Base-by-base conservation (phyloP, 2,888 invertebrate species). In the Leptopilina myrica region DNA sequence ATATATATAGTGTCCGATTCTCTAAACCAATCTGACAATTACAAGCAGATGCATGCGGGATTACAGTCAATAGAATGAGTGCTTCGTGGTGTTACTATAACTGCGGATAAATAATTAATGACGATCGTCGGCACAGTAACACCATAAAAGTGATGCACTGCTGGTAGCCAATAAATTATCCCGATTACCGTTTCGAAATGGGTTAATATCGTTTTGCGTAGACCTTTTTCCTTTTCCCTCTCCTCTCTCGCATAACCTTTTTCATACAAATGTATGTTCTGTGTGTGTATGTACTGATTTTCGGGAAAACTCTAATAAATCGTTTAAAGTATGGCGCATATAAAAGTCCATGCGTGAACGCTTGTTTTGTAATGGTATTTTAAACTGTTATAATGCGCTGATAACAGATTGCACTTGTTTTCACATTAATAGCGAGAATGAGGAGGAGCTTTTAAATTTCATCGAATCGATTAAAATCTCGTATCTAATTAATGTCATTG, bases 81-180 rank as follows among this genome's bases (percentile, higher is more conserved):
- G 78, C 77, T 81, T 77, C 67, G 73, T 66, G 78, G 77, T 53
- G 56, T 66, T 67, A 64, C 78, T 79, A 75, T 79, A 75, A 56
- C 62, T 20, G 66, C 76, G 80, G 76, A 81, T 80, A 85, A 83
- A 85, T 83, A 85, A 85, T 83, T 83, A 83, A 85, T 82, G 83
- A 80, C 83, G 69, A 64, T 69, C 56, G 53, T 56, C 43, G 59
- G 65, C 64, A 62, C 49, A 11, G 62, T 77, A 79, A 77, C 64
- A 79, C 81, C 75, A 81, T 84, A 86, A 84, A 86, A 86, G 83
- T 84, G 86, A 84, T 83, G 83, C 86, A 85, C 64, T 80, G 83
- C 80, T 77, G 78, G 80, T 80, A 81, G 79, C 81, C 83, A 81
- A 85, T 86, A 85, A 86, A 86, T 85, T 81, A 84, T 86, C 83